phyloP scores from a whole-genome alignment of 2,113 vertebrate genomes.

The Tachuris rubrigastra region DNA sequence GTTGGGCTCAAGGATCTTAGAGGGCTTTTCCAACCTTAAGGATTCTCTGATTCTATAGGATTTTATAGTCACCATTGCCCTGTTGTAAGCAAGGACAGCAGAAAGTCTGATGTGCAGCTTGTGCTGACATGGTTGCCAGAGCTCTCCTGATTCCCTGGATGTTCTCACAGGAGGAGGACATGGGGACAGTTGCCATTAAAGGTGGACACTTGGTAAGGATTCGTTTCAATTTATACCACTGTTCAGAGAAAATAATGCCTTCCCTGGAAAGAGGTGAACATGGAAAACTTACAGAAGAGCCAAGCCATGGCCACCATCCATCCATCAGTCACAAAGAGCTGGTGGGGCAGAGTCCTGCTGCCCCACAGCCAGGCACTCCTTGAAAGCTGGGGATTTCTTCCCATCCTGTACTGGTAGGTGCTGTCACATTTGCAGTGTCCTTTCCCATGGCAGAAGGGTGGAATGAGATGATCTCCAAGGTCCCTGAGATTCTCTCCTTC shows the following conservation, averaged over 20 bases:
- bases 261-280: not conserved
- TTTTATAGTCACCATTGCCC: not conserved
- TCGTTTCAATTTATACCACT: not conserved
- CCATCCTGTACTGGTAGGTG: fast-evolving
- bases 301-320: not conserved
- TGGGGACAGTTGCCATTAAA: not conserved
- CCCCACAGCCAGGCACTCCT: not conserved
- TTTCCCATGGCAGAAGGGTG: not conserved
- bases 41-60: not conserved
- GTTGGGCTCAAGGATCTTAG: not conserved
- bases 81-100: not conserved
- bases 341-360: not conserved
- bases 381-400: not conserved
- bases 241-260: not conserved
- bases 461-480: not conserved
- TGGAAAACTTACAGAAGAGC: not conserved
- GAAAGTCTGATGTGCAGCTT: not conserved
- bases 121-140: not conserved
- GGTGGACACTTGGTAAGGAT: not conserved
- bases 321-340: not conserved
- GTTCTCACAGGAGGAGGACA: not conserved
- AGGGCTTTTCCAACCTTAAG: not conserved
- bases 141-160: not conserved
- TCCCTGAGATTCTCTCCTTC: not conserved
- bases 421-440: not conserved